These are phyloP conservation scores for Ennomos fuscantarius DNA, from an alignment of 2,888 invertebrate species.

Conservation along the genomic window DNA sequence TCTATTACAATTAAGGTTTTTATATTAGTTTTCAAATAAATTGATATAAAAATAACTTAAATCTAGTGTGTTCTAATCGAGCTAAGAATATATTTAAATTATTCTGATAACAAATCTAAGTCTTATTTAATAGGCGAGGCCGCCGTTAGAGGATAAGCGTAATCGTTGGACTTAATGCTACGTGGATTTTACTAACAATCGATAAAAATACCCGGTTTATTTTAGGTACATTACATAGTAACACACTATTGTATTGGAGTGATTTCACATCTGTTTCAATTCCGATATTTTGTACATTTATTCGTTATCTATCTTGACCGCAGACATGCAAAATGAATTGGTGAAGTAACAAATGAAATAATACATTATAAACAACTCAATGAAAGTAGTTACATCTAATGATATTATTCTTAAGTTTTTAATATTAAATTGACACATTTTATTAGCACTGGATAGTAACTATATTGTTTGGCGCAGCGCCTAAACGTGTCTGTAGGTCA, in stretches of 20 bases:
- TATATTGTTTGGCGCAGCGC: slow-evolving; percentile 22
- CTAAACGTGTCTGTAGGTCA: slow-evolving; percentile 15
- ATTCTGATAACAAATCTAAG: slow-evolving; percentile 75
- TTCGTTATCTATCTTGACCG: slow-evolving; percentile 1
- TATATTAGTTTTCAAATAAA: slow-evolving; percentile 74
- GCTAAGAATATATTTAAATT: slow-evolving; percentile 65
- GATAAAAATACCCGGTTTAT: slow-evolving; percentile 56
- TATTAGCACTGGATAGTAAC: slow-evolving; percentile 32
- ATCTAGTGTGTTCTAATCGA: slow-evolving; percentile 56
- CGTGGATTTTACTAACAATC: slow-evolving; percentile 54
- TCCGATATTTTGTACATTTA: slow-evolving; percentile 20
- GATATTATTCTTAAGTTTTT: slow-evolving; percentile 16
- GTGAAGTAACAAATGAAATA: slow-evolving; percentile 1
- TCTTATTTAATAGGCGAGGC: slow-evolving; percentile 77
- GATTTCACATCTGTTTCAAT: slow-evolving; percentile 4
- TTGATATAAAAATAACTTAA: slow-evolving; percentile 81
- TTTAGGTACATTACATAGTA: slow-evolving; percentile 29
- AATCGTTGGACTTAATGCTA: slow-evolving; percentile 79
- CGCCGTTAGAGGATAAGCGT: slow-evolving; percentile 76
- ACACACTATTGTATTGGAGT: slow-evolving; percentile 10
- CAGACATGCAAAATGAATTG: slow-evolving; percentile 8
- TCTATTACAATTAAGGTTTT: slow-evolving; percentile 58
- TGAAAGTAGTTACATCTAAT: slow-evolving; percentile 5
- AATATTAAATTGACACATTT: slow-evolving; percentile 27
- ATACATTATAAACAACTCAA: slow-evolving; percentile 8